Base-by-base conservation (phyloP, 2,888 invertebrate species). In the Pollenia labialis region DNA sequence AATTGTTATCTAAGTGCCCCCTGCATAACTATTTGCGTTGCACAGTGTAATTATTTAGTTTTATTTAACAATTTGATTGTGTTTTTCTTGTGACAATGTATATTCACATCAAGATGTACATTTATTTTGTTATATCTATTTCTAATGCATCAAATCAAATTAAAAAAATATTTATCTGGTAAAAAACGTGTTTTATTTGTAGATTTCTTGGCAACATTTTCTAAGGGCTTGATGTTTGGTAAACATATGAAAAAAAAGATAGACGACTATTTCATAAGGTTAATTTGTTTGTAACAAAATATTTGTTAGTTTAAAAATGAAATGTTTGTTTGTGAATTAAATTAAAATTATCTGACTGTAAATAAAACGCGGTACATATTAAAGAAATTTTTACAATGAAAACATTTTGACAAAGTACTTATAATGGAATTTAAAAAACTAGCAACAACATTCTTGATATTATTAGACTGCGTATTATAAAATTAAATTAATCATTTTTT, bases 191-290 rank as follows among this genome's bases (percentile, higher is more conserved):
- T 3, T 74, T 58, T 58, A 44, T 11, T 60, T 16, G 6, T 44
- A 12, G 42, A 32, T 32, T 79, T 48, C 14, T 60, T 40, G 1
- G 40, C 32, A 48, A 60, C 60, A 16, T 60, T 74, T 48, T 9
- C 32, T 58, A 32, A 23, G 58, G 52, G 18, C 48, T 54, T 50
- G 11, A 40, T 54, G 16, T 40, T 40, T 32, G 52, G 11, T 69
- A 80, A 74, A 56, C 14, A 85, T 68, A 68, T 46, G 32, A 12
- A 50, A 18, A 54, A 76, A 85, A 72, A 72, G 79, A 85, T 85
- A 48, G 64, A 85, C 80, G 79, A 80, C 18, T 79, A 16, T 48
- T 4, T n/a, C 56, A 48, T 18, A 40, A 81, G 46, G 46, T 46
- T 81, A 72, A 81, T 72, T 32, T 72, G 2, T 81, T 54, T 62